A percentile compares a stretch with the other conserved stretches of the same genome.
Evolutionary conservation across 1,140 invertebrate species (phyloP).

Genomic region (Drosophila simulans): DNA sequence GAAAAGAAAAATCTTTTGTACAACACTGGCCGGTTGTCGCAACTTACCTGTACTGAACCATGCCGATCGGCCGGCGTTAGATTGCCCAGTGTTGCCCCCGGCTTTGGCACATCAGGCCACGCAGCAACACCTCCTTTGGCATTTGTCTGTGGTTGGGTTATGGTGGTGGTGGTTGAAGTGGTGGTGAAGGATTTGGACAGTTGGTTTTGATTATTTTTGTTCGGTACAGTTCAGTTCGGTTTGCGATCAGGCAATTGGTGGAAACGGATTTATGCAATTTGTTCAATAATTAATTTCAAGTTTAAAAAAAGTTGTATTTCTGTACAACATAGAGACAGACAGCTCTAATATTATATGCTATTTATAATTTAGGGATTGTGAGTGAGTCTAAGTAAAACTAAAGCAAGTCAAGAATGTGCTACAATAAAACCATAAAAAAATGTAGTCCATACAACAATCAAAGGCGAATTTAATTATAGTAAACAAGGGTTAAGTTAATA

Average conservation of each 20-base stretch:
- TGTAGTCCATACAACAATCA: constrained; percentile 29
- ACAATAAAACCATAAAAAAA: constrained; percentile 45
- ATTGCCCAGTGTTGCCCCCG: constrained; percentile 87
- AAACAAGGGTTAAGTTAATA: constrained; percentile 3
- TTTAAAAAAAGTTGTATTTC: constrained; percentile 32
- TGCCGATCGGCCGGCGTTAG: constrained; percentile 96
- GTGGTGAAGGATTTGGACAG: constrained; percentile 44
- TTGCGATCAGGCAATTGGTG: constrained; percentile 65
- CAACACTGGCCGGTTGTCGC: constrained; percentile 52
- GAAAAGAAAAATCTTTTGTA: constrained; percentile 41
- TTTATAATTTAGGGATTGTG: constrained; percentile 40
- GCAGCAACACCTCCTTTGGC: constrained; percentile 85
- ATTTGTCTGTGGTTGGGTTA: constrained; percentile 78
- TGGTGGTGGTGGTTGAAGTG: constrained; percentile 33
- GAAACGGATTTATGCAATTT: constrained; percentile 68
- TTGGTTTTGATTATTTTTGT: constrained; percentile 41
- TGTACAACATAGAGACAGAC: constrained; percentile 57
- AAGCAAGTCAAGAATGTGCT: constrained; percentile 54
- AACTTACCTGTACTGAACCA: constrained; percentile 95
- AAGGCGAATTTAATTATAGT: constrained; percentile 38
- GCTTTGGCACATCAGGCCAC: constrained; percentile 86
- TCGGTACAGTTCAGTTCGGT: constrained; percentile 45
- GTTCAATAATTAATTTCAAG: constrained; percentile 71
- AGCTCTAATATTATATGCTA: constrained; percentile 39
- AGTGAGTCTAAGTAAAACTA: constrained; percentile 52